phyloP scores from a whole-genome alignment of 1,140 invertebrate genomes.

The Oncopeltus fasciatus region DNA sequence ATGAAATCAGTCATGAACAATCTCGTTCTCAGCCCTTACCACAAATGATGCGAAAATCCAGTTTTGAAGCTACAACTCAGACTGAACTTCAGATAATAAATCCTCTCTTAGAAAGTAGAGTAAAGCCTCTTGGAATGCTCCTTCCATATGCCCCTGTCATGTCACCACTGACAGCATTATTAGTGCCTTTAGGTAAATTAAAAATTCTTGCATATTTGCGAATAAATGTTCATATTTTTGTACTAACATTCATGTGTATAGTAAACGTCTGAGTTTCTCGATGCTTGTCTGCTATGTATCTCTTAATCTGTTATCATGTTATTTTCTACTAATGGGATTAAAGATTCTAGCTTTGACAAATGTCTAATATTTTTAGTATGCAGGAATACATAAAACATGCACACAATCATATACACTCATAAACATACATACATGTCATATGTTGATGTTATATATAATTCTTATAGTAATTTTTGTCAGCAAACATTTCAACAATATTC shows the following conservation, averaged over 20 bases:
- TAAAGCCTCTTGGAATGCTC: slow-evolving; percentile 18
- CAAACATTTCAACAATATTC: too few species aligned
- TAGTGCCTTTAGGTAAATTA: slow-evolving; percentile 26
- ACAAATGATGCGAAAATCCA: not conserved
- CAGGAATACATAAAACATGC: too few species aligned
- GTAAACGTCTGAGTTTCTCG: not conserved
- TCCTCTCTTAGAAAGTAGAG: not conserved
- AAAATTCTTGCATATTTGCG: not conserved
- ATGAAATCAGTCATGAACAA: too few species aligned
- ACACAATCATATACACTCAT: too few species aligned
- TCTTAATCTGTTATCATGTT: not conserved
- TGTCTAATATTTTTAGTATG: too few species aligned
- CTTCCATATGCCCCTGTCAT: slow-evolving; percentile 21
- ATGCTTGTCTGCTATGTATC: not conserved
- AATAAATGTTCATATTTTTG: not conserved
- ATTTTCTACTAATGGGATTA: not conserved
- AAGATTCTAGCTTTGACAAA: too few species aligned
- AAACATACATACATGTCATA: too few species aligned
- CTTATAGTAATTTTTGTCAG: too few species aligned
- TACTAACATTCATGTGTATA: slow-evolving; percentile 4
- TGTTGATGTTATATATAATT: too few species aligned
- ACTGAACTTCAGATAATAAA: not conserved
- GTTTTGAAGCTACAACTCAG: not conserved
- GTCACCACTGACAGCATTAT: slow-evolving; percentile 29
- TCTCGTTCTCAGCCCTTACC: not conserved